These are phyloP conservation scores for Florisuga fusca DNA, from an alignment of 2,797 vertebrate genomes.

Conservation along the genomic window DNA sequence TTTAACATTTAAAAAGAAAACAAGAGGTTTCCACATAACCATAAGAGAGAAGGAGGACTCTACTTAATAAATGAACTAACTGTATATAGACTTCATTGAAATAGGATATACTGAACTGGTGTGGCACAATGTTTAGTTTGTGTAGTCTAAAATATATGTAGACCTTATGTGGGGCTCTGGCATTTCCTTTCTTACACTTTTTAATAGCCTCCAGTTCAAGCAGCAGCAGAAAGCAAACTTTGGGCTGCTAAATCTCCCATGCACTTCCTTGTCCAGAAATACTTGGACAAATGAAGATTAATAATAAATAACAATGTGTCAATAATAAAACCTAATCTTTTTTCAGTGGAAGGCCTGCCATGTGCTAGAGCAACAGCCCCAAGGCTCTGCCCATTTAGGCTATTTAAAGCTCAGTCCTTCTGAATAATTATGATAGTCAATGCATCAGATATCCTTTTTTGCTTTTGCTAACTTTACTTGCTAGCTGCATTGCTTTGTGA, in stretches of 20 bases:
- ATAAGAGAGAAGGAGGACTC: neutral
- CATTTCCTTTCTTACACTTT: slow-evolving; percentile 22
- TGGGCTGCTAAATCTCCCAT: neutral
- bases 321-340: neutral
- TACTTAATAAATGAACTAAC: neutral
- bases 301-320: neutral
- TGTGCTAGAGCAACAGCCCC: neutral
- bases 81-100: slow-evolving; percentile 12
- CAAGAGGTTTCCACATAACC: neutral
- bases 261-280: neutral
- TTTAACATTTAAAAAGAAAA: slow-evolving; percentile 18
- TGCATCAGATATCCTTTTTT: neutral
- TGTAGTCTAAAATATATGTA: neutral
- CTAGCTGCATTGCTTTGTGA: neutral
- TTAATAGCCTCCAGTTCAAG: neutral
- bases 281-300: neutral
- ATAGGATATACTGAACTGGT: neutral
- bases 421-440: neutral
- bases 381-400: neutral
- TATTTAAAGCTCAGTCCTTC: neutral
- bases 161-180: neutral
- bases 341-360: neutral
- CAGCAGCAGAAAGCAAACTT: neutral
- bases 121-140: neutral
- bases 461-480: neutral